These are phyloP conservation scores for Schlechtendalia chinensis DNA, from an alignment of 1,140 invertebrate species.

Conservation along the genomic window DNA sequence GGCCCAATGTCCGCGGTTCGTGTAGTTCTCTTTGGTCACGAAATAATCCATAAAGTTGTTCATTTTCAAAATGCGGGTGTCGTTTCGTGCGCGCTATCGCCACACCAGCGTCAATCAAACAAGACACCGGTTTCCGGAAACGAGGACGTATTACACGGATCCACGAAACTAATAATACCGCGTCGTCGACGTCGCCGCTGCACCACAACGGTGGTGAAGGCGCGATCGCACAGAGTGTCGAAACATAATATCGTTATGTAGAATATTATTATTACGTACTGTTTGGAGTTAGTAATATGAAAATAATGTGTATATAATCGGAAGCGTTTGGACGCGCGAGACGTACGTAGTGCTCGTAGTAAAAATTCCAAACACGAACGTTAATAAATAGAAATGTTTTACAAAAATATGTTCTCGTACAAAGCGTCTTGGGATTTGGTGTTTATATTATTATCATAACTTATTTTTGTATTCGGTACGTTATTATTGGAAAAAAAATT, in stretches of 20 bases:
- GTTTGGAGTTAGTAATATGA: background rate
- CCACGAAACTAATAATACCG: background rate
- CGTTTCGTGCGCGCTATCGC: background rate
- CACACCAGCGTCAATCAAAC: background rate
- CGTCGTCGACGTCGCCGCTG: background rate
- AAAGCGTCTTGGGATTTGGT: too few species aligned
- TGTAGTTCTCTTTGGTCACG: constrained; percentile 44
- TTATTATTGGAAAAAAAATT: too few species aligned
- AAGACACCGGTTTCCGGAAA: background rate
- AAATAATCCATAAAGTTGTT: constrained; percentile 48
- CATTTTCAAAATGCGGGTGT: background rate
- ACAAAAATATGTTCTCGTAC: background rate
- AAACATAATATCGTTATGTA: background rate
- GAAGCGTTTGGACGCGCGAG: background rate
- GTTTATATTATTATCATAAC: too few species aligned
- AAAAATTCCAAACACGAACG: background rate
- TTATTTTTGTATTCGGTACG: too few species aligned
- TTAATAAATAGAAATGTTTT: background rate
- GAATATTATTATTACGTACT: background rate
- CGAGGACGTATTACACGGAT: background rate
- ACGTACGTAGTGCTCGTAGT: background rate
- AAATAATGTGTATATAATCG: background rate
- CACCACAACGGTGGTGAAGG: background rate
- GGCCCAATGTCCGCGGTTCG: constrained; percentile 45
- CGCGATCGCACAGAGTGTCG: background rate